Base-by-base conservation (phyloP, 2,797 vertebrate genomes). In the Clarias laeviceps region DNA sequence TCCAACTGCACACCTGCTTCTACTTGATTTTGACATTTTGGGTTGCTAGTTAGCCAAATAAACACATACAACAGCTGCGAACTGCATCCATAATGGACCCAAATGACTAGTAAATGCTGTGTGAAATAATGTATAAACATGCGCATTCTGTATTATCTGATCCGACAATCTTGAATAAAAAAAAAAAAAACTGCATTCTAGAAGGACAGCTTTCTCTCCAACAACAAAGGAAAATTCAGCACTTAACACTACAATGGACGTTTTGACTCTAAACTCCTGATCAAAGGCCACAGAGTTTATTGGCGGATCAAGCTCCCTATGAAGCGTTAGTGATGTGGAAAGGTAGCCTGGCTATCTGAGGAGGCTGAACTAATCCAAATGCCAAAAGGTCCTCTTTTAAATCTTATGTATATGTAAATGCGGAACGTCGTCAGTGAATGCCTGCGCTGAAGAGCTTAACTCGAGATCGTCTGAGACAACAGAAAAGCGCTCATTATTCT, bases 351-450 rank as follows among this genome's bases (percentile, higher is more conserved):
- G 70, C 85, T 78, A 82, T 86, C 69, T 82, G 85, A 86, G 86
- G 89, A 90, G 88, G 50, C 84, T 77, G 89, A 88, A 91, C 93
- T 95, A 95, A 95, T 95, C 93, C 91, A 70, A 73, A 89, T 92
- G 85, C 90, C 91, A 87, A 90, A 91, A 91, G 89, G 90, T 65
- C 86, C 40, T 50, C 91, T 91, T 93, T 92, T 90, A 89, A 91
- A 88, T 88, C 72, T 91, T 90, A 94, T 94, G 93, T 94, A 93
- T 94, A 94, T 95, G 94, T 92, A 94, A 95, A 95, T 94, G 91
- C 24, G 88, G 90, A 79, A 77, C 85, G 85, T 76, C 87, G 65
- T 84, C 87, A 72, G 77, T 89, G 84, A 90, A 93, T 89, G 87
- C 82, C 82, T 27, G 77, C 81, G 88, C 85, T 54, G 15, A 20